Conservation (phyloP, 2,113 vertebrate species). For the Litocranius walleri region DNA sequence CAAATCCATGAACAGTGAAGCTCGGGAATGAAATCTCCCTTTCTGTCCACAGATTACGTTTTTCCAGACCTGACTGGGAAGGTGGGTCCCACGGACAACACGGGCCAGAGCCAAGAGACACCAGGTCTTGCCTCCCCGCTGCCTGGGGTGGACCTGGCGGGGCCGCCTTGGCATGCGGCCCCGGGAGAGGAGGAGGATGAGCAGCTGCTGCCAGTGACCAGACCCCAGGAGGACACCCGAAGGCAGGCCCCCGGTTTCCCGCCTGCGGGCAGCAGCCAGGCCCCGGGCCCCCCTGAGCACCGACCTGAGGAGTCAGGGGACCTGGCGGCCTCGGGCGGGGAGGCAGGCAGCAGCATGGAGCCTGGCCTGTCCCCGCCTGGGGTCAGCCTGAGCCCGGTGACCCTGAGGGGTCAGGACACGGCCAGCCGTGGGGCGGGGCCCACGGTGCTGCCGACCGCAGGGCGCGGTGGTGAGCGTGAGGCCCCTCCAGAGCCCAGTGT, state of each 20-base stretch:
- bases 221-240: conserved; percentile 68
- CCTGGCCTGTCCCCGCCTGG: conserved; percentile 67
- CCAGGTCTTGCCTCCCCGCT: conserved; percentile 66
- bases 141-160: conserved; percentile 64
- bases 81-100: conserved; percentile 57
- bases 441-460: neutral
- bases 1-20: neutral
- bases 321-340: conserved; percentile 70
- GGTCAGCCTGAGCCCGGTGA: conserved; percentile 27
- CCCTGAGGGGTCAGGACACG: neutral
- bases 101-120: conserved; percentile 61
- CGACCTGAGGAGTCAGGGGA: conserved; percentile 73
- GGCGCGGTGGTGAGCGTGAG: conserved; percentile 42
- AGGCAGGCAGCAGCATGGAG: conserved; percentile 79
- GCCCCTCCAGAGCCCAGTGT: neutral
- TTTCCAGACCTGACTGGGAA: conserved; percentile 81
- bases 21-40: neutral
- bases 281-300: conserved; percentile 13
- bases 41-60: conserved; percentile 79
- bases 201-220: conserved; percentile 80
- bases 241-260: conserved; percentile 43
- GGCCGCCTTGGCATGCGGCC: conserved; percentile 70
- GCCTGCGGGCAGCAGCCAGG: conserved; percentile 15
- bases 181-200: conserved; percentile 78
- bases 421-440: neutral